phyloP scores from a whole-genome alignment of 1,140 invertebrate species.

The Leptopilina boulardi region DNA sequence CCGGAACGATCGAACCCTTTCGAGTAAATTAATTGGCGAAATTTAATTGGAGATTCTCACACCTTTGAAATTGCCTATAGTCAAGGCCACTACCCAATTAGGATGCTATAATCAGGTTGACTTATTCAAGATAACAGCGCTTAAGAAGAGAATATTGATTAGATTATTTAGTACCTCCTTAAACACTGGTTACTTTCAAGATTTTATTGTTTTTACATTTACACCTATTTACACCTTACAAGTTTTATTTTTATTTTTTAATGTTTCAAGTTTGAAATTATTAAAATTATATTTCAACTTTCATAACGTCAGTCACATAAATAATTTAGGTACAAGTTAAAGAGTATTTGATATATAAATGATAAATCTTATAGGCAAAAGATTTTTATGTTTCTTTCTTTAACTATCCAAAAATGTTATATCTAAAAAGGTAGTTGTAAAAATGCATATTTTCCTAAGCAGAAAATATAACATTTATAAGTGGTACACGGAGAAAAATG shows the following conservation, averaged over 20 bases:
- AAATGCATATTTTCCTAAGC: conserved; percentile 1
- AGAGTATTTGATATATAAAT: too few species aligned
- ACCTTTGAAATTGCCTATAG: not conserved
- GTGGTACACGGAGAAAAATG: too few species aligned
- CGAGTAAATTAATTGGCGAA: conserved; percentile 13
- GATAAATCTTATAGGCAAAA: too few species aligned
- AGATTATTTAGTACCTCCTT: not conserved
- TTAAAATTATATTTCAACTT: too few species aligned
- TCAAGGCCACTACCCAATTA: not conserved
- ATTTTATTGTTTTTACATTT: not conserved
- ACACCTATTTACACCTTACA: not conserved
- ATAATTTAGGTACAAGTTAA: too few species aligned
- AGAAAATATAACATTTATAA: conserved; percentile 18
- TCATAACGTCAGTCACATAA: too few species aligned
- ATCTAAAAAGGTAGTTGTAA: not conserved
- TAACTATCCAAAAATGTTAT: not conserved
- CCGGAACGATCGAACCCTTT: not conserved
- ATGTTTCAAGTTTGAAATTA: too few species aligned
- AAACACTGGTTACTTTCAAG: not conserved
- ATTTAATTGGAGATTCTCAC: conserved; percentile 19
- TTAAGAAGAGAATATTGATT: not conserved
- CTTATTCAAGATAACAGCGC: not conserved
- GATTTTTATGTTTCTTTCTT: too few species aligned
- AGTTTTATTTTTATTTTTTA: too few species aligned
- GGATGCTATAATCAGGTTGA: conserved; percentile 2